Evolutionary conservation across 2,888 invertebrate species (phyloP).

Genomic region (Schizaphis graminum): DNA sequence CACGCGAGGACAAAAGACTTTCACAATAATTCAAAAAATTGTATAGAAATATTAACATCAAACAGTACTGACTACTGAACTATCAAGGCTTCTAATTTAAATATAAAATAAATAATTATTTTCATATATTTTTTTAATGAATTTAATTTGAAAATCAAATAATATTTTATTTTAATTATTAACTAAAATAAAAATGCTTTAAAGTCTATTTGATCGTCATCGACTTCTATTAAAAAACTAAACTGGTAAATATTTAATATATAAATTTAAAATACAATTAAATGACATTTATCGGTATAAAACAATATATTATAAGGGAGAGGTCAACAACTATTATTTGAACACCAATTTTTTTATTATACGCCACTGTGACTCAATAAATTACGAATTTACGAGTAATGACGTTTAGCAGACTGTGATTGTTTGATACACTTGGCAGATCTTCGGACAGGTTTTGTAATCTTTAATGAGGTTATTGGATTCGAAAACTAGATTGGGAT

Average conservation of each 20-base stretch:
- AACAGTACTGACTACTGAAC: too few species aligned
- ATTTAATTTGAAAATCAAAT: too few species aligned
- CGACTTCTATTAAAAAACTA: too few species aligned
- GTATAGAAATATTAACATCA: too few species aligned
- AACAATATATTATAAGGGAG: not conserved
- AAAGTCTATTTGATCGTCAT: too few species aligned
- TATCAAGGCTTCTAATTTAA: too few species aligned
- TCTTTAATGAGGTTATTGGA: not conserved
- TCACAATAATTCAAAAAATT: too few species aligned
- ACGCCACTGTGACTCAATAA: not conserved
- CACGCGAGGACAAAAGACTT: too few species aligned
- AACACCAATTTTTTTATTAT: not conserved
- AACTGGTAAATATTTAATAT: not conserved
- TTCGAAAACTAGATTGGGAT: slow-evolving; percentile 43
- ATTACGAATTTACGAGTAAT: not conserved
- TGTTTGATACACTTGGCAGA: not conserved
- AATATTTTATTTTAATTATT: too few species aligned
- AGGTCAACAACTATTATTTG: not conserved
- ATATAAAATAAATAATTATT: too few species aligned
- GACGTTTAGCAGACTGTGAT: not conserved
- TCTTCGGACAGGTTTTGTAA: not conserved
- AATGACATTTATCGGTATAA: not conserved
- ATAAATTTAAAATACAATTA: not conserved
- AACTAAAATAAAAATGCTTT: too few species aligned
- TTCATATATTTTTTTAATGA: too few species aligned